Evolutionary conservation across 2,888 invertebrate species (phyloP).

Genomic region (Pristionchus maxplancki): DNA sequence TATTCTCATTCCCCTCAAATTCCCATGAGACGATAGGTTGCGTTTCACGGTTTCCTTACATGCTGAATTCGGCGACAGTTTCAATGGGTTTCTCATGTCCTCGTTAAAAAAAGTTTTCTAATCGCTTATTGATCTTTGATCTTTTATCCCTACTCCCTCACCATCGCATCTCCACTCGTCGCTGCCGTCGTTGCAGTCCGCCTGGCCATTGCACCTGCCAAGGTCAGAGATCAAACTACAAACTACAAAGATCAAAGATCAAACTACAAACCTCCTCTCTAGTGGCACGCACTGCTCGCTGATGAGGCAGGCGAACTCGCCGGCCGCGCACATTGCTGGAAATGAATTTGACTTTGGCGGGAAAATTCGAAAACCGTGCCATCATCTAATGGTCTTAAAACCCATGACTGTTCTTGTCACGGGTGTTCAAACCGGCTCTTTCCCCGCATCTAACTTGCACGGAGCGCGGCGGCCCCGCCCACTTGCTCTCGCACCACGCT

Average conservation of each 20-base stretch:
- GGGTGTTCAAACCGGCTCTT: too few relatives aligned
- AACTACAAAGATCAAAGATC: constrained; percentile 31
- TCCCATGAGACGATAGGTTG: not conserved
- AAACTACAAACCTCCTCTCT: constrained; percentile 57
- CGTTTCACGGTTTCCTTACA: not conserved
- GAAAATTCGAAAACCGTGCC: too few relatives aligned
- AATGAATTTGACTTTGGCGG: constrained; percentile 6
- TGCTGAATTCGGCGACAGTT: not conserved
- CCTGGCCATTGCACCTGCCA: constrained; percentile 74
- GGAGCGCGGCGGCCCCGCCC: too few relatives aligned
- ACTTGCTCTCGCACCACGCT: too few relatives aligned
- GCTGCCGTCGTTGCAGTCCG: constrained; percentile 76
- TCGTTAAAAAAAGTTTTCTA: not conserved
- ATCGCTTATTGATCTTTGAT: not conserved
- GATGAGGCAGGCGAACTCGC: constrained; percentile 76
- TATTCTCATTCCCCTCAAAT: fast-evolving
- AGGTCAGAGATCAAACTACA: not conserved
- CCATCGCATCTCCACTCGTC: constrained; percentile 75
- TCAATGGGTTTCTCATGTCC: not conserved
- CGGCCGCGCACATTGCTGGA: constrained; percentile 73
- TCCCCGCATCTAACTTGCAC: too few relatives aligned
- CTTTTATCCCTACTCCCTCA: constrained; percentile 47
- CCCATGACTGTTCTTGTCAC: too few relatives aligned
- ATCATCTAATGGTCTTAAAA: too few relatives aligned
- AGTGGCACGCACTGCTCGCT: constrained; percentile 76